phyloP scores from a whole-genome alignment of 2,113 vertebrate species.

The Theropithecus gelada region DNA sequence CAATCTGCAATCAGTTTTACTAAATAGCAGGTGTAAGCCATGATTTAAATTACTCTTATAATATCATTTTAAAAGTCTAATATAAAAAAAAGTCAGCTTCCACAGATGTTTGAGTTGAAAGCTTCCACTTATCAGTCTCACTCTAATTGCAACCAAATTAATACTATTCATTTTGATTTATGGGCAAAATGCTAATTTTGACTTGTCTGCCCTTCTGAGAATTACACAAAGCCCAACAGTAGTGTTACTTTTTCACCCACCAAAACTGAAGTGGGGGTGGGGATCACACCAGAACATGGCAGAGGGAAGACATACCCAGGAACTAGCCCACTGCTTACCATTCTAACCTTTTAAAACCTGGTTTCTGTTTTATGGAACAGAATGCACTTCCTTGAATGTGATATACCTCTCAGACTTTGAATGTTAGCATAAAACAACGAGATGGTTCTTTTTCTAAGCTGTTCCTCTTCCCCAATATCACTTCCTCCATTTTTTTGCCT shows the following conservation, averaged over 20 bases:
- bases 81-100: conserved; percentile 17
- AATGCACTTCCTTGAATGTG: background rate
- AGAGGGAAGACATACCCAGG: background rate
- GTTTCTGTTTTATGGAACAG: background rate
- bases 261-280: background rate
- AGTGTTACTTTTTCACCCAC: background rate
- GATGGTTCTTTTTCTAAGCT: background rate
- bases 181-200: conserved; percentile 51
- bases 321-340: background rate
- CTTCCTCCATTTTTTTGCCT: background rate
- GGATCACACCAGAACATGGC: background rate
- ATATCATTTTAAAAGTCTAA: conserved; percentile 58
- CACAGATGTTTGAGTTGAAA: conserved; percentile 69
- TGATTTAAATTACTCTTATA: conserved; percentile 61
- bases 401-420: background rate
- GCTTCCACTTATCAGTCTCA: conserved; percentile 62
- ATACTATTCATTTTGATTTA: conserved; percentile 71
- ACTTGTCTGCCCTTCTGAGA: background rate
- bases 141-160: conserved; percentile 69
- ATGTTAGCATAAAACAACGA: background rate
- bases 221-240: background rate
- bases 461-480: background rate
- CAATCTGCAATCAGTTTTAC: conserved; percentile 25
- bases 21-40: conserved; percentile 42
- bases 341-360: background rate